Evolutionary conservation across 1,140 invertebrate species (phyloP).

Genomic region (Drosophila punjabiensis): DNA sequence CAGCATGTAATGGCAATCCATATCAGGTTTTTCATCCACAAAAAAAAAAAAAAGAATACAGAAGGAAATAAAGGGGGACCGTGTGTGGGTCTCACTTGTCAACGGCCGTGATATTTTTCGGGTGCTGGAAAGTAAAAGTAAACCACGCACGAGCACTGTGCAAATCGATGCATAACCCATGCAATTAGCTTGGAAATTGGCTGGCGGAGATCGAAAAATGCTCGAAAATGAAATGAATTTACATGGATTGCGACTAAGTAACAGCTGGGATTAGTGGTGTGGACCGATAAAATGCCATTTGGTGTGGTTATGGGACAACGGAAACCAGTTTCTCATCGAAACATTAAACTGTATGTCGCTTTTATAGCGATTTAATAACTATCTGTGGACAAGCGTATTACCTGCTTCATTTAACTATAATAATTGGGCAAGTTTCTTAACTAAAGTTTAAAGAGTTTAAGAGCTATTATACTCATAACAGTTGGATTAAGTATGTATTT

Average conservation of each 20-base stretch:
- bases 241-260: conserved; percentile 3
- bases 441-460: background rate
- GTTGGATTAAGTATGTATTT: background rate
- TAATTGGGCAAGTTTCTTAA: too few relatives aligned
- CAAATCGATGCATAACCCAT: conserved; percentile 16
- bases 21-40: conserved; percentile 56
- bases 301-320: background rate
- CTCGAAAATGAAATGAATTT: conserved; percentile 4
- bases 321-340: conserved; percentile 2
- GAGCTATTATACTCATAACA: background rate
- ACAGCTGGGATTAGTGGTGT: conserved; percentile 10
- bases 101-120: conserved; percentile 13
- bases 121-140: conserved; percentile 69
- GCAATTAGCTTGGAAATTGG: conserved; percentile 50
- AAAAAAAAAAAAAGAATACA: background rate
- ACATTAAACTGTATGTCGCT: background rate
- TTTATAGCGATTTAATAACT: background rate
- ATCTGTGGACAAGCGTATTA: background rate
- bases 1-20: conserved; percentile 60
- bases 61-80: background rate
- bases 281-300: conserved; percentile 2
- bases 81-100: conserved; percentile 19
- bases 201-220: conserved; percentile 33
- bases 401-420: background rate
- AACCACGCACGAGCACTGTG: conserved; percentile 25